A percentile compares a stretch with the other conserved stretches of the same genome.
Conservation (phyloP, 2,113 vertebrate species). For the Sphaerodactylus townsendi region DNA sequence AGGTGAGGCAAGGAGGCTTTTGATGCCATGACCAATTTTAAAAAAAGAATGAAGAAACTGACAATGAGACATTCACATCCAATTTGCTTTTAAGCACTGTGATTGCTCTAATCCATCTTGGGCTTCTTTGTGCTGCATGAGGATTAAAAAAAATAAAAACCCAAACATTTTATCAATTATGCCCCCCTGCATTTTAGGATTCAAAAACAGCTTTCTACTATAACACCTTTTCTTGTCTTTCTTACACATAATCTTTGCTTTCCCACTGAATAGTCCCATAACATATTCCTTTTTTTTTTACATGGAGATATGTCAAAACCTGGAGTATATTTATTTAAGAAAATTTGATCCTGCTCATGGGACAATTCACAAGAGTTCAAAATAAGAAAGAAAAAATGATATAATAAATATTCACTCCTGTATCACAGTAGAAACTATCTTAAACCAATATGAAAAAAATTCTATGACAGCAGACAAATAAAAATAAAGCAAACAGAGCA, state of each 20-base stretch:
- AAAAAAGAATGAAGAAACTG: slow-evolving; percentile 25
- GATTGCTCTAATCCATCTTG: slow-evolving; percentile 17
- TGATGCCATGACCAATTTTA: slow-evolving; percentile 27
- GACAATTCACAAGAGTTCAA: no score
- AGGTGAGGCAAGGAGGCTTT: slow-evolving; percentile 22
- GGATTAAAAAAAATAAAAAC: slow-evolving; percentile 22
- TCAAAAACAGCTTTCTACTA: slow-evolving; percentile 4
- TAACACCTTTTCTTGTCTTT: slow-evolving; percentile 22
- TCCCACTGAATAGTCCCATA: slow-evolving; percentile 11
- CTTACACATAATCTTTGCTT: slow-evolving; percentile 23
- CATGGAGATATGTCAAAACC: background rate
- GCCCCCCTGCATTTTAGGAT: slow-evolving; percentile 14
- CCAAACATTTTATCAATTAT: slow-evolving; percentile 36
- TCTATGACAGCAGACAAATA: no score
- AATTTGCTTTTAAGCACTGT: background rate
- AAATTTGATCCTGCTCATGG: no score
- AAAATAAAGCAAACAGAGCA: no score
- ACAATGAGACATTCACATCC: slow-evolving; percentile 22
- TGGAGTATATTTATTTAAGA: background rate
- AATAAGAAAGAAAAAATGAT: no score
- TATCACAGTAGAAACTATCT: no score
- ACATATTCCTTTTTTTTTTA: background rate
- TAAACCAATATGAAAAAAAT: no score
- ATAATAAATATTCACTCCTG: no score
- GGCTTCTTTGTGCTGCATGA: slow-evolving; percentile 4